Evolutionary conservation across 2,797 vertebrate species (phyloP), one percentile per base, ranked within the genome.

Genomic region (Schizopygopsis pylzovi): DNA sequence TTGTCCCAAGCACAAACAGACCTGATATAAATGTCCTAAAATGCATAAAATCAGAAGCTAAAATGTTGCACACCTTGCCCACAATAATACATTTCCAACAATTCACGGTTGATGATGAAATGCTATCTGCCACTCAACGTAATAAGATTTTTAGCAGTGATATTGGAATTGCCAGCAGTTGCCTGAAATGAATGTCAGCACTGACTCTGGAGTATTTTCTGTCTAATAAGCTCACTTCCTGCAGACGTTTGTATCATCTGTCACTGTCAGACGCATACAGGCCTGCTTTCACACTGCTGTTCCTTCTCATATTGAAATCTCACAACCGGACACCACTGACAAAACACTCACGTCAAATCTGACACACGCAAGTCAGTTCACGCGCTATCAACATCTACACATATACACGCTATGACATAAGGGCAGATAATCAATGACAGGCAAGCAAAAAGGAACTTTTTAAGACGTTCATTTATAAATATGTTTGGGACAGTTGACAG

Each of bases 171-270:
- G 75, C 63, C 83, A 79, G 37, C 37, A 1, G 83, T 70, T 84
- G 75, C 52, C 39, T 76, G 72, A 76, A 76, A 83, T 83, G 41
- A 83, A 76, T 83, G 71, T 67, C 82, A 75, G 82, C 12, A 20
- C 59, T 75, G 82, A 78, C 61, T 77, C 72, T 54, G 72, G 82
- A 67, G 72, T 77, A 67, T 77, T 59, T 67, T 47, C 73, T 45
- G 75, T 79, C 83, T 84, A 84, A 84, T 79, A 84, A 78, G 73
- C 61, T 84, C 83, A 84, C 83, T 78, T 84, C 83, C 83, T 56
- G 73, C 25, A 70, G 63, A 84, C 63, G 47, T 70, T 39, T 78
- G 47, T 67, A 84, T 84, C 83, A 84, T 78, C 75, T 70, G 63
- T 78, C 73, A 78, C 37, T 78, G 73, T 84, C 83, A 84, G 73